Evolutionary conservation across 2,888 invertebrate genomes (phyloP), one percentile per base, ranked within the genome.

Genomic region (Hymenopus coronatus): DNA sequence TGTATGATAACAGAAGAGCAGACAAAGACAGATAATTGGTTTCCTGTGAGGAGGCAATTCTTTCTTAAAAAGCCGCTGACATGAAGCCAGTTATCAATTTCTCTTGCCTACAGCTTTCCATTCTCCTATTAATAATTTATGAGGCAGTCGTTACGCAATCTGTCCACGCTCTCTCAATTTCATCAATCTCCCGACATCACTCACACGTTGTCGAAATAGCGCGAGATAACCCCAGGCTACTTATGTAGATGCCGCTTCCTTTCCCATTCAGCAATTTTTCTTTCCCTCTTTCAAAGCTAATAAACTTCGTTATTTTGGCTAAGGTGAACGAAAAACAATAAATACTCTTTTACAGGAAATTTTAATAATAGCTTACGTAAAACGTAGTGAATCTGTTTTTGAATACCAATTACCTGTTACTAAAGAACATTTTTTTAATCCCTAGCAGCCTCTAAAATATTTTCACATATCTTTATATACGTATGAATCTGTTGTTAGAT

Each of bases 101-200:
- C 54, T 70, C 54, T 20, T 20, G 20, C 54, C 20, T 70, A 15
- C 54, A 70, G 54, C 54, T 70, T 20, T 70, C 54, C 54, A 70
- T 70, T 33, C 33, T 30, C 27, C 87, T 27, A 87, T 87, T 87
- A 87, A 87, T 87, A 40, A 87, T 87, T 87, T 87, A 87, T 87
- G 87, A 87, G 87, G 30, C 14, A 25, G 82, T 70, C 25, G 54
- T 82, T 87, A 82, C 27, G 82, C 82, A 87, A 33, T 87, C 87
- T 87, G 87, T 87, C 82, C 82, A 4, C 54, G 82, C 82, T 87
- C 82, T 87, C 87, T 87, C 87, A 82, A 82, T 87, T 87, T 82
- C 87, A 87, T 82, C 87, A 87, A 87, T 87, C 82, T 82, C 82
- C 30, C 87, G 25, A 54, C 54, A 54, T 54, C 54, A 54, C 54